Conservation (phyloP, 2,888 invertebrate genomes). For the Choreutis nemorana region DNA sequence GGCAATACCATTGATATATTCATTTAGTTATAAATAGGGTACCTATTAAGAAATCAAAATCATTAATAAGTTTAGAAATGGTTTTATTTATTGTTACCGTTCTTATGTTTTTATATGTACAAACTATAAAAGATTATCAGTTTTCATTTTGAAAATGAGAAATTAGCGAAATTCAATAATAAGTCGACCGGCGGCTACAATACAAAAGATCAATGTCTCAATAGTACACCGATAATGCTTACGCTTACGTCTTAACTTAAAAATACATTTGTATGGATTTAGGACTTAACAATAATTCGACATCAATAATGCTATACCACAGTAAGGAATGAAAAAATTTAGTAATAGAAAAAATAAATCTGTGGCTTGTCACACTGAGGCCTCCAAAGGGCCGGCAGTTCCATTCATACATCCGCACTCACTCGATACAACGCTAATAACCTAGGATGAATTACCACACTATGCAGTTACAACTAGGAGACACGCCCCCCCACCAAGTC, state of each 20-base stretch:
- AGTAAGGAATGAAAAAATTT: conserved; percentile 59
- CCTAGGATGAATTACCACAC: conserved; percentile 50
- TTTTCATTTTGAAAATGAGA: conserved; percentile 56
- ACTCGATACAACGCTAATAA: conserved; percentile 51
- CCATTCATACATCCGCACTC: conserved; percentile 9
- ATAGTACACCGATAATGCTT: conserved; percentile 55
- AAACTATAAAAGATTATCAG: conserved; percentile 61
- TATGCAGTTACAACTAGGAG: conserved; percentile 36
- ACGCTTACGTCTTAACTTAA: conserved; percentile 60
- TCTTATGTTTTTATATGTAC: conserved; percentile 65
- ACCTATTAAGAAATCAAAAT: conserved; percentile 19
- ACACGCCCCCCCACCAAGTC: conserved; percentile 13
- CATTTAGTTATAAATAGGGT: neutral
- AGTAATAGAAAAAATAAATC: conserved; percentile 33
- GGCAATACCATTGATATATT: conserved; percentile 12
- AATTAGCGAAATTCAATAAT: conserved; percentile 47
- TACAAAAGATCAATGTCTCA: conserved; percentile 42
- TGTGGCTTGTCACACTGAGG: conserved; percentile 42
- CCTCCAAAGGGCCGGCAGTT: conserved; percentile 11
- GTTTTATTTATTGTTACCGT: conserved; percentile 61
- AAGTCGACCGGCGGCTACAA: conserved; percentile 33
- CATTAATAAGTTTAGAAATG: conserved; percentile 48
- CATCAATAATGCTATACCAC: conserved; percentile 59
- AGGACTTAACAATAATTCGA: conserved; percentile 46
- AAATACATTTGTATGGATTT: conserved; percentile 46